Evolutionary conservation across 1,140 invertebrate genomes (phyloP), one percentile per base, ranked within the genome.

Genomic region (Drosophila insularis): DNA sequence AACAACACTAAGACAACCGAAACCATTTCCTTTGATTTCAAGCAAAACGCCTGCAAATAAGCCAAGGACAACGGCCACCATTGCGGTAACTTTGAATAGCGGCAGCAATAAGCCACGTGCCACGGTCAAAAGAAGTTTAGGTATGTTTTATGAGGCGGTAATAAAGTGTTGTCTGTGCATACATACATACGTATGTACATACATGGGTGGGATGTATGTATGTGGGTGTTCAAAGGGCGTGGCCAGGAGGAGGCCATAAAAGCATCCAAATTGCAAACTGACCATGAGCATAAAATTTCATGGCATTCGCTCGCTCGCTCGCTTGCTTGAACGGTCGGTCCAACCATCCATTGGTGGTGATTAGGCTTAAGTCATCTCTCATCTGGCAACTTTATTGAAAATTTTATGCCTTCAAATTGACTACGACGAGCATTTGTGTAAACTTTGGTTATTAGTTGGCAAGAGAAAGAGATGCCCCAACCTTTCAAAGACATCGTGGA

Each of bases 91-190:
- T 31, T 73, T 87, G 68, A 87, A 73, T 53, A 82, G 82, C 74
- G 84, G 81, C 78, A 76, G 72, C 23, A 75, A 59, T 66, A 90
- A 74, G 81, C 65, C 84, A 80, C 84, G 84, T 89, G 84, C 71
- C 86, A 89, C 85, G 84, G 85, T 87, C 73, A 81, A 90, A 58
- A 74, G 89, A 54, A 90, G 89, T 76, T 89, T 90, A 76, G 86
- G 81, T 90, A 78, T 73, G 39, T 75, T 75, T 75, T 75, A 75
- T 69, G 73, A 73, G 59, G 54, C 40, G 73, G 72, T 68, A 68
- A 75, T 75, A 75, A 75, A 75, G 72, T 69, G 71, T 73, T 60
- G 39, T 58, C 19, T 58, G 53, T 55, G 27, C 27, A 27, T 27
- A 23, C 23, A 23, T 4, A 23, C 23, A 23, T 4, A 27, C 32